Base-by-base conservation (phyloP, 2,888 invertebrate genomes). In the Melanophora roralis region DNA sequence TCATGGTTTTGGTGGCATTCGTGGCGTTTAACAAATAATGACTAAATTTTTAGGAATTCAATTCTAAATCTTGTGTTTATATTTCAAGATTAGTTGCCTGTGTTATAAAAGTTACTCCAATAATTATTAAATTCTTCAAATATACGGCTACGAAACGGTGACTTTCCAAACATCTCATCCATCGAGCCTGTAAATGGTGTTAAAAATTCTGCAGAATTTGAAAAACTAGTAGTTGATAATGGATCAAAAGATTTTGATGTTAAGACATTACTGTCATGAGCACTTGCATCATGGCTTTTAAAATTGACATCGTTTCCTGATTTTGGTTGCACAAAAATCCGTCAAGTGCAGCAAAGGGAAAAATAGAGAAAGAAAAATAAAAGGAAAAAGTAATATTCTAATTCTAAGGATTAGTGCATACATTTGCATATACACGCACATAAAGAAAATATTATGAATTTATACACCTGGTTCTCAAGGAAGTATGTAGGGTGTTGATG, bases 111-210 rank as follows among this genome's bases (percentile, higher is more conserved):
- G 75, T 85, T 86, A 40, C 86, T 88, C 88, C 87, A 88, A 84
- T 85, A 88, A 82, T 85, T 86, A 78, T 88, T 85, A 80, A 87
- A 87, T 77, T 88, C 88, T 79, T 88, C 86, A 68, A 83, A 82
- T 77, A 88, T 87, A 78, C 83, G 85, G 62, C 84, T 84, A 57
- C 85, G 85, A 74, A 87, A 88, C 53, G 88, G 87, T 68, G 88
- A 88, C 72, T 83, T 83, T 81, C 85, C 85, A 77, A 88, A 88
- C 73, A 86, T 84, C 81, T 87, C 86, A 79, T 84, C 85, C 75
- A 87, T 84, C 76, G 85, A 84, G 64, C 82, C 73, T n/a, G 75
- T 67, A 43, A 75, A 62, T 14, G 27, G 32, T 34, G 32, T 62
- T 11, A 43, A 11, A 47, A 9, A 57, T 27, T 49, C 69, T 67